Conservation (phyloP, 2,888 invertebrate genomes). For the Aromia moschata region DNA sequence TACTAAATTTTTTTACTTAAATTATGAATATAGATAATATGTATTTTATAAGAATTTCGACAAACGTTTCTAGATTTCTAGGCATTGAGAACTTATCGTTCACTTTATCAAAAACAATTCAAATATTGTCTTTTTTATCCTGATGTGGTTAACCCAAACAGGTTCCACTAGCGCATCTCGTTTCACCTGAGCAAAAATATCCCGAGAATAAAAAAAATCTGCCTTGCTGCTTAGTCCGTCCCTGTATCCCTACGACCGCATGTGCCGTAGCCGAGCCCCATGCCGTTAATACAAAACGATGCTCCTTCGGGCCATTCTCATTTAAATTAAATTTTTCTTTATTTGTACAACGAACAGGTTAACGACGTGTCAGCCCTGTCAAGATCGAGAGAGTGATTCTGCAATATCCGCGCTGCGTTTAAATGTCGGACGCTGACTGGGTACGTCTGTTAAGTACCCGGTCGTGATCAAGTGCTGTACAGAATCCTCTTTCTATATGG, state of each 20-base stretch:
- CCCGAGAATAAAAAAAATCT: too few species aligned
- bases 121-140: too few species aligned
- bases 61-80: too few species aligned
- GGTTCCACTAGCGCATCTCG: too few species aligned
- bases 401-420: conserved; percentile 25
- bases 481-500: not conserved
- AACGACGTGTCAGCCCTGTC: conserved; percentile 30
- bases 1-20: too few species aligned
- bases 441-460: conserved; percentile 6
- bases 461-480: conserved; percentile 16
- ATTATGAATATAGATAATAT: too few species aligned
- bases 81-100: too few species aligned
- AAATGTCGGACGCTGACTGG: conserved; percentile 14
- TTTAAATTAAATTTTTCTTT: conserved; percentile 33
- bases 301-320: conserved; percentile 10
- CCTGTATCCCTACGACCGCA: conserved; percentile 11
- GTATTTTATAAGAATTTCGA: too few species aligned
- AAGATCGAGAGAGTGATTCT: conserved; percentile 31
- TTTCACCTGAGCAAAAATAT: too few species aligned
- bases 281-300: conserved; percentile 5
- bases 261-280: conserved; percentile 10
- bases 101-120: too few species aligned
- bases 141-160: too few species aligned
- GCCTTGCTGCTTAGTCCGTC: too few species aligned
- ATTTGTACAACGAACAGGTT: conserved; percentile 26